These are phyloP conservation scores for Brachionus plicatilis DNA, from an alignment of 1,140 invertebrate genomes.

Conservation along the genomic window DNA sequence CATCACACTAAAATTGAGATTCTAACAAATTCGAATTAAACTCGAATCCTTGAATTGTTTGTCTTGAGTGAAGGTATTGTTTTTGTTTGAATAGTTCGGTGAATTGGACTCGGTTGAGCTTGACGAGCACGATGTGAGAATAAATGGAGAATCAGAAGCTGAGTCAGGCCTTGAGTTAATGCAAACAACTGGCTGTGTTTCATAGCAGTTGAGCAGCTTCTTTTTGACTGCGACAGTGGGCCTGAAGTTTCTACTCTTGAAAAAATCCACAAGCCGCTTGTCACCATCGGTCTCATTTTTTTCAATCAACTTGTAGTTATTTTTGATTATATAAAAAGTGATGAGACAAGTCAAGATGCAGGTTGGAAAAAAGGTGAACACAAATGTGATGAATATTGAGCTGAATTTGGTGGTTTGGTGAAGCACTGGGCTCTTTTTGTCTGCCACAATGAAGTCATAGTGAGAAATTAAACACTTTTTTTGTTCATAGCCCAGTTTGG, in stretches of 20 bases:
- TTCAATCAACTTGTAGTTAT: neutral
- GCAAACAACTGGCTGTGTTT: constrained; percentile 15
- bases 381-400: neutral
- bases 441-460: neutral
- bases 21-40: constrained; percentile 14
- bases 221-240: neutral
- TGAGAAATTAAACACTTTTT: neutral
- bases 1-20: neutral
- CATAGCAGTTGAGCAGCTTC: neutral
- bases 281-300: neutral
- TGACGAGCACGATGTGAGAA: neutral
- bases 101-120: neutral
- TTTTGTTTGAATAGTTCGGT: neutral
- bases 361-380: neutral
- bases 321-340: neutral
- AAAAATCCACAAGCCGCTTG: neutral
- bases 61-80: neutral
- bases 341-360: neutral
- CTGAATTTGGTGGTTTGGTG: neutral
- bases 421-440: neutral
- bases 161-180: neutral
- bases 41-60: neutral
- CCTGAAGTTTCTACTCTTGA: neutral
- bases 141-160: neutral
- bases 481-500: neutral